Base-by-base conservation (phyloP, 1,140 invertebrate genomes). In the Temnothorax nylanderi region DNA sequence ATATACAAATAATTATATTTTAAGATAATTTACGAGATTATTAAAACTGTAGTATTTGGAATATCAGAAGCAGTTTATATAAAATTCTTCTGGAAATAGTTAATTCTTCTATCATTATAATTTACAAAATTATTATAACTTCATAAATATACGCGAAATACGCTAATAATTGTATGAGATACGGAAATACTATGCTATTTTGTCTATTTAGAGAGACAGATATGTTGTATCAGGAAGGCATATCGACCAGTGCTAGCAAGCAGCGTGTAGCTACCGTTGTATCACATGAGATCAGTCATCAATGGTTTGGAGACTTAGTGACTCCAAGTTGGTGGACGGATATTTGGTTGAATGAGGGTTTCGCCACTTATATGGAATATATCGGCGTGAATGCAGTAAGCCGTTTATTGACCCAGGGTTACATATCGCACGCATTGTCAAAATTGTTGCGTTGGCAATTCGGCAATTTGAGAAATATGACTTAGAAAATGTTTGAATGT, bases 291-390 rank as follows among this genome's bases (percentile, higher is more conserved):
- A 95, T 99, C 64, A 98, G 98, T 0, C 98, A 99, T 95, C 97
- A 98, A 89, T 98, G 97, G 97, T 98, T 98, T 91, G 98, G 97
- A 0, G 98, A 98, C 94, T 94, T 98, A 54, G 98, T 98, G 0
- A 98, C 98, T 0, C 97, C 97, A 0, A 96, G 96, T 32, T 98
- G 97, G 97, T 98, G 97, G 97, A 96, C 97, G 0, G 98, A 98
- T 93, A 96, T 99, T 16, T 98, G 98, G 98, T 94, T 99, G 0
- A 98, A 98, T 90, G 98, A 99, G 92, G 98, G 98, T 0, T 98
- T 99, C 91, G 98, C 98, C 0, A 97, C 96, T 88, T 98, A 98
- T 90, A 96, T 98, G 80, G 97, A 98, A 93, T 97, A 97, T 86
- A 95, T 98, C 0, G 98, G 97, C 60, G 96, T 97, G 62, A 96